Base-by-base conservation (phyloP, 2,888 invertebrate genomes). In the Chrysina gloriosa region DNA sequence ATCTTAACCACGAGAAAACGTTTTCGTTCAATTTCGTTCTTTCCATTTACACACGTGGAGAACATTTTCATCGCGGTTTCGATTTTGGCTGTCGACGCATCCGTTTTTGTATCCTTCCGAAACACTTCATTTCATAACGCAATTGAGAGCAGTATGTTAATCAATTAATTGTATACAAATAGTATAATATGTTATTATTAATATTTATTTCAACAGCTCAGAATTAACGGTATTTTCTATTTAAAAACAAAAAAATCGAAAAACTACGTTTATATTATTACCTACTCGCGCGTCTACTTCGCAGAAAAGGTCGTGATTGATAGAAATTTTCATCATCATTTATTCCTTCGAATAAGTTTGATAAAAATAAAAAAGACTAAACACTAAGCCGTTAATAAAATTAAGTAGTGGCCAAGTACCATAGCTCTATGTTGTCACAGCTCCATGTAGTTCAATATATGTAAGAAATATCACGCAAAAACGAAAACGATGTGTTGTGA, bases 11-110 rank as follows among this genome's bases (percentile, higher is more conserved):
- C 45, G 69, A 71, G 63, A 68, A 31, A 27, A 39, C 7, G 16
- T 27, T 45, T 27, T 7, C 3, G 9, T 31, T 2, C 19, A 52
- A 16, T 19, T 19, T 9, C 14, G 29, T 31, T 52, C 29, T 29
- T 52, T 52, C 52, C 39, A 61, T 19, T 25, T 61, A 42, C 11
- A 27, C 58, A 45, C 45, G 23, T 61, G 25, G 19, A 5, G 5
- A 58, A 65, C 21, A 71, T 71, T 74, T 72, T 56, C 70, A 68
- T 69, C 36, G 69, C 61, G 70, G 75, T 71, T 75, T 71, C 48
- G 52, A 42, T 48, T 52, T 36, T 71, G 69, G 78, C 76, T 79
- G 77, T 77, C 76, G 67, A 66, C 75, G 68, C 73, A 73, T 73
- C 75, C 74, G 74, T 56, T 65, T 68, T 70, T 72, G 73, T 69